A percentile compares a stretch with the other conserved stretches of the same genome.
Evolutionary conservation across 2,888 invertebrate genomes (phyloP).

Genomic region (Mesoligia furuncula): DNA sequence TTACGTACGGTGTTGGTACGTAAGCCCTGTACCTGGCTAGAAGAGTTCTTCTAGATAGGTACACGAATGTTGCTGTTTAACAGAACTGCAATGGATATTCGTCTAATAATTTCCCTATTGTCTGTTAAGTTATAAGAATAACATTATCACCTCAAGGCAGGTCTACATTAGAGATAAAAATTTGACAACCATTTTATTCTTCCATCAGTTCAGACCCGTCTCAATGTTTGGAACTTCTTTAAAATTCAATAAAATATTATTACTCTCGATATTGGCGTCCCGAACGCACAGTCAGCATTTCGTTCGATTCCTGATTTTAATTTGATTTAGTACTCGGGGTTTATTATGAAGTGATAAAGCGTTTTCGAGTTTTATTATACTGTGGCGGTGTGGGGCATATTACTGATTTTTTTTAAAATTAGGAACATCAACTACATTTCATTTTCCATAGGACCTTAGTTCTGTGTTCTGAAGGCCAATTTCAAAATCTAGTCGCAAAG

Average conservation of each 20-base stretch:
- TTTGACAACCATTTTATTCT: slow-evolving; percentile 22
- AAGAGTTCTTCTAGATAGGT: slow-evolving; percentile 1
- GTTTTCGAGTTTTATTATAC: background rate
- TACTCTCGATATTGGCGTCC: slow-evolving; percentile 32
- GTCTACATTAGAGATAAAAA: background rate
- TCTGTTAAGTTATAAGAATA: background rate
- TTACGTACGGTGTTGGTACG: background rate
- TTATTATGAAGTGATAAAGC: slow-evolving; percentile 14
- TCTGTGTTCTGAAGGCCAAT: background rate
- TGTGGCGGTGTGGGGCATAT: background rate
- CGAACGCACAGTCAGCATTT: slow-evolving; percentile 28
- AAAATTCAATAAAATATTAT: slow-evolving; percentile 54
- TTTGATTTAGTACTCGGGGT: slow-evolving; percentile 38
- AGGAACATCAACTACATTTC: background rate
- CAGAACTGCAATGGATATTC: background rate
- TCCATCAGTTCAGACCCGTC: slow-evolving; percentile 15
- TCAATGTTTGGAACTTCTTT: slow-evolving; percentile 36
- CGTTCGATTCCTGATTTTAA: slow-evolving; percentile 32
- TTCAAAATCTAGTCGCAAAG: no score
- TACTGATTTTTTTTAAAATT: no score
- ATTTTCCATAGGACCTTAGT: background rate
- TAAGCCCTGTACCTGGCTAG: background rate
- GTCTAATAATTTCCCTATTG: no score
- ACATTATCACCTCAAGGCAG: background rate
- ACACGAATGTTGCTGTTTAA: background rate